Base-by-base conservation (phyloP, 2,797 vertebrate species). In the Sebastes steindachneri region DNA sequence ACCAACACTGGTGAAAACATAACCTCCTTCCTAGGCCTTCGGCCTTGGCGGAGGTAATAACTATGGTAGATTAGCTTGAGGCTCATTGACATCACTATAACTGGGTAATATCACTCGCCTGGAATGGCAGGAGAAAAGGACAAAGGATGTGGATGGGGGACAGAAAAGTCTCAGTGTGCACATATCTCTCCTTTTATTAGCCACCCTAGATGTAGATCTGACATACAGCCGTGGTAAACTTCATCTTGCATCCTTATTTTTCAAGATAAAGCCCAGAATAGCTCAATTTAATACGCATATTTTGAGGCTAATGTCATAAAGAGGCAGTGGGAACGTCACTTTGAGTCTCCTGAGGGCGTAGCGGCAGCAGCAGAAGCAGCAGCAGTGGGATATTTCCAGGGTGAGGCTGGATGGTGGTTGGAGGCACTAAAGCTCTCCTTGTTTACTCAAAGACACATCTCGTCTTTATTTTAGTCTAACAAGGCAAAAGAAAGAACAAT, bases 381-480 rank as follows among this genome's bases (percentile, higher is more conserved):
- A 14, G 41, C 41, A 45, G 41, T 17, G 15, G 68, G 45, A 23
- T 33, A 21, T 33, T 55, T 62, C 66, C 45, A 63, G 72, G 69
- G 33, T 12, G 62, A 68, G 45, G 59, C 9, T 58, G 65, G 26
- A 51, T 60, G 68, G n/a, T 31, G 54, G 31, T 31, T 19, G 59
- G 67, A 6, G 59, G 26, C 55, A 17, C 29, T n/a, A 21, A 12
- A 58, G 28, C n/a, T 4, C 29, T 48, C 31, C 15, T 19, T 41
- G 19, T 67, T 31, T 29, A 51, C 19, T 15, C 19, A 67, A 51
- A 58, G 29, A 68, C 51, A 55, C 45, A 28, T 81, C 28, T 78
- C 31, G 9, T 23, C 68, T 62, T 53, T 68, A 45, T 70, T 84
- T 69, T 9, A 5, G 29, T 63, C 51, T 65, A 68, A 81, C 59